Base-by-base conservation (phyloP, 2,888 invertebrate species). In the Caenorhabditis sp. region DNA sequence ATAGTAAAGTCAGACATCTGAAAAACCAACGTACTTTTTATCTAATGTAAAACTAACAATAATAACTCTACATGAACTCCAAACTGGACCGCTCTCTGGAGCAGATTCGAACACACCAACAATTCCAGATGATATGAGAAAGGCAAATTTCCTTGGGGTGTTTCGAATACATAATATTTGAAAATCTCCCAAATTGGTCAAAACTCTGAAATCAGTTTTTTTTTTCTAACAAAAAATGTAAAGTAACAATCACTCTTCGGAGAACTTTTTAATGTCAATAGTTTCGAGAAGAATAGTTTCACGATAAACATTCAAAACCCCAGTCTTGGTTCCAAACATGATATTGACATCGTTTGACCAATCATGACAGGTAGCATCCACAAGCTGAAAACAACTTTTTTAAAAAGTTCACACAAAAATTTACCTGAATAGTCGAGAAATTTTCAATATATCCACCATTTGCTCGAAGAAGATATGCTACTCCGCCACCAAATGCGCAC, bases 261-360 rank as follows among this genome's bases (percentile, higher is more conserved):
- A 67, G 8, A 82, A 17, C 38, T 66, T 64, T 52, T 67, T 66
- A 8, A 85, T 60, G 50, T 84, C 76, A 20, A 85, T 67, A n/a
- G 70, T 58, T 63, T 85, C 81, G 36, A 84, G 68, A 10, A 77
- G 63, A 21, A 85, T 78, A 5, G 84, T 84, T 67, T 84, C 84
- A 23, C 84, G 62, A 63, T 84, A 84, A n/a, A 84, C 67, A n/a
- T 69, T 65, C 26, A 84, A 57, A 8, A 70, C 59, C 0, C 85
- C 82, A 7, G 68, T 54, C n/a, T 36, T 65, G 3, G 74, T 81
- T 10, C 84, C 84, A 59, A 85, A 84, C n/a, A 82, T 78, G 23
- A 84, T 76, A 27, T 83, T 85, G 1, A 85, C 84, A 63, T 84
- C 84, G 50, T 79, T 82, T 0, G 82, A 78, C 84, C 84, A 84